Conservation (phyloP, 2,797 vertebrate genomes). For the Melanotaenia maccullochi region DNA sequence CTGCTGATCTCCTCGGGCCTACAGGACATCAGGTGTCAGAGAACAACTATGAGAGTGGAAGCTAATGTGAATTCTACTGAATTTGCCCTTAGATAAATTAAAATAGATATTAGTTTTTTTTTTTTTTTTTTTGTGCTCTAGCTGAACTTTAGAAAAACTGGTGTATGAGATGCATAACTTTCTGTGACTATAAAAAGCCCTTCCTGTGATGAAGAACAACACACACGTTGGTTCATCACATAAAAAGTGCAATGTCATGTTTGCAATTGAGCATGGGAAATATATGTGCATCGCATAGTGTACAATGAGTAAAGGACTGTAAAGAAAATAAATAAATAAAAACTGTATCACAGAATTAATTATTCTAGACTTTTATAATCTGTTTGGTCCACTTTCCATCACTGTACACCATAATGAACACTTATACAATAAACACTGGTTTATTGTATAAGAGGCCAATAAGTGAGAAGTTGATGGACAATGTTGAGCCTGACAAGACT, state of each 20-base stretch:
- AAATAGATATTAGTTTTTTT: no score
- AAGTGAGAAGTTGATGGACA: no score
- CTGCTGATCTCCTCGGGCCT: slow-evolving; percentile 66
- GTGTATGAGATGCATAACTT: background rate
- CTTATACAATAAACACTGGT: no score
- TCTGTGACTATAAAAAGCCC: background rate
- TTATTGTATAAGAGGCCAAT: no score
- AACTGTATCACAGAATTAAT: background rate
- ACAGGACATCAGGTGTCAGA: slow-evolving; percentile 53
- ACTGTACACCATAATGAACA: no score
- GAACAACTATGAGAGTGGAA: slow-evolving; percentile 17
- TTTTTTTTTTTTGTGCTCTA: background rate
- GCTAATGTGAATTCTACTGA: slow-evolving; percentile 24
- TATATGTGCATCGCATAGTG: background rate
- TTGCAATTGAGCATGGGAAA: background rate
- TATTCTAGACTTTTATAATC: no score
- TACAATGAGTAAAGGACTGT: background rate
- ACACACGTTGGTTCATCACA: background rate
- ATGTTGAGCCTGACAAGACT: no score
- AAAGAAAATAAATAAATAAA: background rate
- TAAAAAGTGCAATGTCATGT: background rate
- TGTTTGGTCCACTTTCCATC: no score
- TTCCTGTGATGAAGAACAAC: background rate
- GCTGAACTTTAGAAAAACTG: background rate
- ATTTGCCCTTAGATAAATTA: background rate